Percentiles rank a stretch among this genome's conserved stretches.
Evolutionary conservation across 1,140 invertebrate species (phyloP).

Genomic region (Drosophila bocki): DNA sequence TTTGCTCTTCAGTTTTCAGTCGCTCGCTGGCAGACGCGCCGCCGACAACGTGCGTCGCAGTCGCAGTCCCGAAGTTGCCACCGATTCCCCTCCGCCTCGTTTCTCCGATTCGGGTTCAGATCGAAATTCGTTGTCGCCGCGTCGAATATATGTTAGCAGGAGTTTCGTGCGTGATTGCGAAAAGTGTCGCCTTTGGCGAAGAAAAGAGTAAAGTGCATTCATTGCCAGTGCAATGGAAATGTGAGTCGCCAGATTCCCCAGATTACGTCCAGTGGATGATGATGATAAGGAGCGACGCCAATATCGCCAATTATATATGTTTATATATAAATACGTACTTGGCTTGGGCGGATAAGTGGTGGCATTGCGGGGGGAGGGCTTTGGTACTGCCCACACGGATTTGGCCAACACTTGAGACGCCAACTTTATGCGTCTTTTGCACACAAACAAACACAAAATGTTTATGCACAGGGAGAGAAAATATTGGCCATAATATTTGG

Average conservation of each 20-base stretch:
- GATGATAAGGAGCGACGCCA: slow-evolving; percentile 36
- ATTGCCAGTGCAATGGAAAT: slow-evolving; percentile 39
- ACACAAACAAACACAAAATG: slow-evolving; percentile 28
- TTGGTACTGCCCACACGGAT: slow-evolving; percentile 40
- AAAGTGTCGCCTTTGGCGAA: slow-evolving; percentile 50
- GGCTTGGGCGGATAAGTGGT: slow-evolving; percentile 2
- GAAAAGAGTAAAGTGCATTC: slow-evolving; percentile 28
- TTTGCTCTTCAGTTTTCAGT: slow-evolving; percentile 53
- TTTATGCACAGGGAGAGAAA: slow-evolving; percentile 7
- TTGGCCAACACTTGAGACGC: slow-evolving; percentile 68
- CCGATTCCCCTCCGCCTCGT: not conserved
- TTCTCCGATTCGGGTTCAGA: slow-evolving; percentile 40
- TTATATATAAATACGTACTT: not conserved
- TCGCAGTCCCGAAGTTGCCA: slow-evolving; percentile 7
- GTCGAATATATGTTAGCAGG: slow-evolving; percentile 20
- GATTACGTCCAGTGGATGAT: slow-evolving; percentile 27
- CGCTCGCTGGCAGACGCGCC: slow-evolving; percentile 64
- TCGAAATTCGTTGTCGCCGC: slow-evolving; percentile 23
- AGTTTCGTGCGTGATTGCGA: slow-evolving; percentile 50
- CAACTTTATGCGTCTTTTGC: slow-evolving; percentile 45
- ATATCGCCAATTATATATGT: slow-evolving; percentile 17
- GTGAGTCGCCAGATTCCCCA: slow-evolving; percentile 37
- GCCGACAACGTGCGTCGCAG: slow-evolving; percentile 61
- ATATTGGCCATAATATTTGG: not conserved
- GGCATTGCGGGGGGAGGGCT: not conserved